Evolutionary conservation across 2,888 invertebrate species (phyloP), one percentile per base, ranked within the genome.

Genomic region (Oscheius myriophilus): DNA sequence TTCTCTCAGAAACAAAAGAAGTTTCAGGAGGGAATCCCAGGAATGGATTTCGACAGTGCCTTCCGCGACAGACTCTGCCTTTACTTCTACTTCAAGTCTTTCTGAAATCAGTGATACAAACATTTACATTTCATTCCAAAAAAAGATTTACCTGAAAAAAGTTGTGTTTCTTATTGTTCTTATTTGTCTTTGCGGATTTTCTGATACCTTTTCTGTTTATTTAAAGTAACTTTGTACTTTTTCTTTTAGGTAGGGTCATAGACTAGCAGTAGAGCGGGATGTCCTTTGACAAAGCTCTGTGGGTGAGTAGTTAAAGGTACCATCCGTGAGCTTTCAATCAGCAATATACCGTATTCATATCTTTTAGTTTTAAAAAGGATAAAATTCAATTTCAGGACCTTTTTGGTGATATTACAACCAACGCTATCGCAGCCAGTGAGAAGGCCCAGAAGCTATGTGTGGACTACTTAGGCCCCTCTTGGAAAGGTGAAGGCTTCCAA

Each of bases 11-110:
- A 62, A 23, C 51, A 14, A 6, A 46, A n/a, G 7, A 7, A 12
- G 26, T 26, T 61, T 6, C 53, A 65, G 55, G 65, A 65, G 26
- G 41, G 25, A 45, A 65, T 65, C n/a, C 42, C 45, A 16, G 65
- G 65, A 18, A 54, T 65, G 55, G 57, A 65, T 39, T 65, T 65
- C 65, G 41, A 55, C 45, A 54, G 46, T 18, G 65, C 65, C 6
- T 65, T 54, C 33, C 39, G 65, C 12, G 65, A 65, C 21, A 41
- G 65, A 18, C 33, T 65, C 16, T 33, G 25, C 18, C 33, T 65
- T 6, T 65, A 65, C 33, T 65, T 55, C 18, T 46, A 54, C 18
- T 33, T 65, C 45, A 65, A 65, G 45, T 55, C 39, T 12, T 65
- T 65, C 46, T 65, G 26, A 55, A n/a, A 46, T 57, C 25, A 4